These are phyloP conservation scores for Leucophenga varia DNA, from an alignment of 1,140 invertebrate species.

Conservation along the genomic window DNA sequence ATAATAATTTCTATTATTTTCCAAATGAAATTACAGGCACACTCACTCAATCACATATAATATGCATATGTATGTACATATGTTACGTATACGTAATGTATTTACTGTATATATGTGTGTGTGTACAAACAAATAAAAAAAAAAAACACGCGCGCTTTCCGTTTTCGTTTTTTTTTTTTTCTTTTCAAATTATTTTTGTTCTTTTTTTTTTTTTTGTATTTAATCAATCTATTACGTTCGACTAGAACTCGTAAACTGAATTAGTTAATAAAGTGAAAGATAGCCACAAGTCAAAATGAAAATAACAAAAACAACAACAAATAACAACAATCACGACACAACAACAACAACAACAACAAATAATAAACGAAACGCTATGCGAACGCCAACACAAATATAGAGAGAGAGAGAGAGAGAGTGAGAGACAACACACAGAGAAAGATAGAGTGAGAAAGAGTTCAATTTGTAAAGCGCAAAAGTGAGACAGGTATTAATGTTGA, in stretches of 20 bases:
- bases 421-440: background rate
- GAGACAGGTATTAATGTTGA: too few relatives aligned
- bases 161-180: conserved; percentile 8
- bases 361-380: too few relatives aligned
- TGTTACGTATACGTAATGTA: background rate
- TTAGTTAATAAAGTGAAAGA: conserved; percentile 52
- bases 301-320: too few relatives aligned
- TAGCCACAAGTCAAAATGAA: conserved; percentile 34
- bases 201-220: conserved; percentile 9
- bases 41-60: conserved; percentile 4
- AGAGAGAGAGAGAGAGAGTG: conserved; percentile 8
- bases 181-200: too few relatives aligned
- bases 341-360: too few relatives aligned
- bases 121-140: conserved; percentile 12
- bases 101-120: background rate
- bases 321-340: too few relatives aligned
- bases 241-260: conserved; percentile 55
- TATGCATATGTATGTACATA: background rate
- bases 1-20: too few relatives aligned
- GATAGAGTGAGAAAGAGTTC: conserved; percentile 3
- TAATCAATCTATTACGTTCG: conserved; percentile 45
- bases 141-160: conserved; percentile 9
- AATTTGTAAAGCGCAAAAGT: background rate
- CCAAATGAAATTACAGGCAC: too few relatives aligned
- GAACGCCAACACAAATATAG: too few relatives aligned